Base-by-base conservation (phyloP, 2,888 invertebrate species). In the Drosophila hawaiiensis region DNA sequence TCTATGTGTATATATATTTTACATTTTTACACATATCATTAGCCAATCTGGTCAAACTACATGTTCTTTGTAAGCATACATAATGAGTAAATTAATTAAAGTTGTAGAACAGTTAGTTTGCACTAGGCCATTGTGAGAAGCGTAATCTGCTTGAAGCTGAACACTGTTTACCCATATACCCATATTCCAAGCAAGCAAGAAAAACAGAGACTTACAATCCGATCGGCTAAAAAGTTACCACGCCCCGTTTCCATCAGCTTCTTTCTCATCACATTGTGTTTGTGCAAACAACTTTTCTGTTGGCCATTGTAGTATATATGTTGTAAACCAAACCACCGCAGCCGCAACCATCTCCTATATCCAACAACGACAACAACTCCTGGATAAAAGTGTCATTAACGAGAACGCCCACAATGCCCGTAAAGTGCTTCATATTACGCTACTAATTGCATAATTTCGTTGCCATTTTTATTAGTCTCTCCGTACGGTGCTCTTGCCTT, bases 381-480 rank as follows among this genome's bases (percentile, higher is more conserved):
- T 25, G 49, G 41, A 37, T 69, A 78, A 68, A 68, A 74, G 73
- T 84, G 79, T 81, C 88, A 85, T 83, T 83, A 89, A 84, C 80
- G 80, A 77, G 82, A 73, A 73, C 84, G 82, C 82, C 89, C 89
- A 89, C 89, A 87, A 84, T 84, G 82, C 77, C 89, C 82, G 87
- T 86, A 89, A 84, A 89, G 84, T 87, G 84, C 87, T 87, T 87
- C 77, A 84, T 89, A 89, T 84, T 89, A 87, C 78, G 88, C 87
- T 88, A 89, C 89, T 89, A 85, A 85, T 85, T 85, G 85, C 90
- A 85, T 85, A 85, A 85, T 85, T 85, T 85, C 80, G 90, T 89
- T 89, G 90, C 76, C 80, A 84, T 87, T 87, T 85, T 87, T 89
- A 89, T 84, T 82, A 82, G 82, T 76, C 75, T 76, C 71, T 54